Evolutionary conservation across 1,140 invertebrate genomes (phyloP).

Genomic region (Bombus impatiens): DNA sequence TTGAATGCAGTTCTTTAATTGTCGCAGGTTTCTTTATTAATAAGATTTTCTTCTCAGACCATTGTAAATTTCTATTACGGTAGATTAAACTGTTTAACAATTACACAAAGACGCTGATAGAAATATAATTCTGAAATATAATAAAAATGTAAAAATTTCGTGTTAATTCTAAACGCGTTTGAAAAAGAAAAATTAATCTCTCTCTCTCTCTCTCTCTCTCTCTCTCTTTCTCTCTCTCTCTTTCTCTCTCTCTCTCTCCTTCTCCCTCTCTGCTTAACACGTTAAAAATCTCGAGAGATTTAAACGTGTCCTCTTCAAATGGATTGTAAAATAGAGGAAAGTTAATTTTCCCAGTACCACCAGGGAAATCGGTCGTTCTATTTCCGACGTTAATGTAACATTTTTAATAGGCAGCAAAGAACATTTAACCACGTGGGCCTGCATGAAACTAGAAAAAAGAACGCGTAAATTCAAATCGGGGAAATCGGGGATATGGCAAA

Average conservation of each 20-base stretch:
- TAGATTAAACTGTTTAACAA: too few species aligned
- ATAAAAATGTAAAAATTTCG: neutral
- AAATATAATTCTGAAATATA: too few species aligned
- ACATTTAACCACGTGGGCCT: neutral
- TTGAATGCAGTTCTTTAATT: too few species aligned
- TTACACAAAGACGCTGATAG: too few species aligned
- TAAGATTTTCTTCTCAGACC: too few species aligned
- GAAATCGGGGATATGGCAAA: neutral
- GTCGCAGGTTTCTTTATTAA: too few species aligned
- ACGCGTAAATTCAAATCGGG: too few species aligned
- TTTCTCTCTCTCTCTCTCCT: neutral
- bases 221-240: neutral
- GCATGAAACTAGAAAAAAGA: too few species aligned
- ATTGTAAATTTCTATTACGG: too few species aligned
- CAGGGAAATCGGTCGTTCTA: conserved; percentile 40
- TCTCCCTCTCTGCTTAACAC: neutral
- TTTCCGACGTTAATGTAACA: conserved; percentile 34
- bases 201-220: neutral
- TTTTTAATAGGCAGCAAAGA: conserved; percentile 16
- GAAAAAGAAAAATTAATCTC: neutral
- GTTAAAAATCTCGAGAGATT: conserved; percentile 42
- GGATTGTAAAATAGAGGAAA: conserved; percentile 39
- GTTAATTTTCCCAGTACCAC: conserved; percentile 30
- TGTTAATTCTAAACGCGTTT: neutral
- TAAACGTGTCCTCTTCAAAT: conserved; percentile 37